A percentile compares a stretch with the other conserved stretches of the same genome.
Evolutionary conservation across 2,888 invertebrate species (phyloP).

Genomic region (Koerneria pararmatus): DNA sequence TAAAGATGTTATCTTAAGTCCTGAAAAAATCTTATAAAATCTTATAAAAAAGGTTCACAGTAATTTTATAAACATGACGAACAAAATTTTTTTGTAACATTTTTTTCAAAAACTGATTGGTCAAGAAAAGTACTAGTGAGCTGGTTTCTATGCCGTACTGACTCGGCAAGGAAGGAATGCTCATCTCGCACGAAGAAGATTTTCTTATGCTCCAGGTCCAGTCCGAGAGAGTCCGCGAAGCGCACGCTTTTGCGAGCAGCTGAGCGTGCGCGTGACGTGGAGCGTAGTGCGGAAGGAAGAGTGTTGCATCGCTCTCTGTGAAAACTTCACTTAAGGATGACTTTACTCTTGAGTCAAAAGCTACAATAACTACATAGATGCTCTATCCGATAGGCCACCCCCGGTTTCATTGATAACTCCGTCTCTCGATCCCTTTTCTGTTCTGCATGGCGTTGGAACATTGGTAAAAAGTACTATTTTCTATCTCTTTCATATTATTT

Average conservation of each 20-base stretch:
- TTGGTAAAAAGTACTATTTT: no score
- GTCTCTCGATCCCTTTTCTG: background rate
- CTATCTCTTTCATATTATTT: no score
- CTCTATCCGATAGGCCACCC: background rate
- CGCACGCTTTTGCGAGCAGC: conserved; percentile 25
- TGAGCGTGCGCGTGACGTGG: background rate
- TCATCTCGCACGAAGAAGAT: conserved; percentile 33
- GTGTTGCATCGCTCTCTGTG: conserved; percentile 16
- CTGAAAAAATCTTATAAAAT: no score
- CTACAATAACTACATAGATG: background rate
- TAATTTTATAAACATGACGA: no score
- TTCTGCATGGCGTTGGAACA: background rate
- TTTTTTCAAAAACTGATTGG: no score
- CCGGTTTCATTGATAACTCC: background rate
- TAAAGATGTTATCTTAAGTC: no score
- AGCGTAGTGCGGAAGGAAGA: conserved; percentile 5
- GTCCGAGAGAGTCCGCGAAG: conserved; percentile 37
- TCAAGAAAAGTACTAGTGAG: no score
- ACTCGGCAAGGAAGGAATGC: no score
- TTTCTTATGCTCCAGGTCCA: conserved; percentile 34
- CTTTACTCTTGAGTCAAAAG: background rate
- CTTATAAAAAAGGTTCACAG: no score
- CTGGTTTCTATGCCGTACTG: no score
- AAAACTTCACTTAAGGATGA: background rate
- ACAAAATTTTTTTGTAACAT: no score